A percentile compares a stretch with the other conserved stretches of the same genome.
phyloP scores from a whole-genome alignment of 2,888 invertebrate genomes.

The Pecten maximus region DNA sequence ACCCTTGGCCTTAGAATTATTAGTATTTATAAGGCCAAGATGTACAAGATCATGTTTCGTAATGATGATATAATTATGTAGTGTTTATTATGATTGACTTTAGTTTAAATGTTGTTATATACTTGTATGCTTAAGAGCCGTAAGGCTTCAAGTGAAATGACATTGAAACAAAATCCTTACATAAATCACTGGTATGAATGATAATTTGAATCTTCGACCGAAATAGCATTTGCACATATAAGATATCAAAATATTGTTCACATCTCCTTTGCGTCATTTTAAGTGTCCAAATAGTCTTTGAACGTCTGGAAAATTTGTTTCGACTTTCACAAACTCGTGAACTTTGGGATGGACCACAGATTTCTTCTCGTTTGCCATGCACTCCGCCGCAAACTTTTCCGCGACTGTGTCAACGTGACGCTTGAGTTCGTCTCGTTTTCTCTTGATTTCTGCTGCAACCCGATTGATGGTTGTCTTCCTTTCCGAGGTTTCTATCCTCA shows the following conservation, averaged over 20 bases:
- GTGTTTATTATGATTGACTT: too few species aligned
- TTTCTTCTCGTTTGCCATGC: neutral
- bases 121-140: too few species aligned
- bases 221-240: too few species aligned
- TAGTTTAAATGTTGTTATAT: too few species aligned
- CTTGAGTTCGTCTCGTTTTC: neutral
- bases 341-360: neutral
- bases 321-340: neutral
- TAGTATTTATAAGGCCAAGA: too few species aligned
- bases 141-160: too few species aligned
- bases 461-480: neutral
- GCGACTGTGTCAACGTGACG: neutral
- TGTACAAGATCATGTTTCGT: too few species aligned
- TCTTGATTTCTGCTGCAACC: neutral
- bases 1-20: too few species aligned
- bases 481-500: neutral
- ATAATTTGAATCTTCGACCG: too few species aligned
- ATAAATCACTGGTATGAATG: too few species aligned
- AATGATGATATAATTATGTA: too few species aligned
- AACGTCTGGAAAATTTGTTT: conserved; percentile 4
- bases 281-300: neutral
- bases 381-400: neutral
- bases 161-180: too few species aligned
- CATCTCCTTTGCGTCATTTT: neutral
- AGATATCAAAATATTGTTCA: neutral